Conservation (phyloP, 2,113 vertebrate genomes). For the Anguilla rostrata region DNA sequence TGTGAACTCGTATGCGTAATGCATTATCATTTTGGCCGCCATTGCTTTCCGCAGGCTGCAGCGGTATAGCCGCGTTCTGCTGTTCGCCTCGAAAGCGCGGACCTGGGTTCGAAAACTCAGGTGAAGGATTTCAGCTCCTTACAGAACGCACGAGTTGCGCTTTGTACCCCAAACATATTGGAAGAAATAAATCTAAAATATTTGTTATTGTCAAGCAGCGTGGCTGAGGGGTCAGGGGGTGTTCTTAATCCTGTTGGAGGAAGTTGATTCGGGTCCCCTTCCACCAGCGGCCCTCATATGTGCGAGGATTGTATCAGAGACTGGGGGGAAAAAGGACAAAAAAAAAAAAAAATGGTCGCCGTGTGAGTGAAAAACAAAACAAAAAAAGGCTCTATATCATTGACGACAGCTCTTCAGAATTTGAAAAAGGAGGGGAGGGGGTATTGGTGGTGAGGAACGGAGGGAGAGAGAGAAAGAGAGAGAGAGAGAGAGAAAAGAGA, state of each 20-base stretch:
- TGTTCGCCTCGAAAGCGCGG: background rate
- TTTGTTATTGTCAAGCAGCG: background rate
- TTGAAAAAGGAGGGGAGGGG: background rate
- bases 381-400: slow-evolving; percentile 33
- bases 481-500: slow-evolving; percentile 16
- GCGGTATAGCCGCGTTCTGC: background rate
- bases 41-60: background rate
- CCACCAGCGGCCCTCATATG: background rate
- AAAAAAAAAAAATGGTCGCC: background rate
- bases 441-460: background rate
- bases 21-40: background rate
- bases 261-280: background rate
- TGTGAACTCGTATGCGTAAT: background rate
- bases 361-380: background rate
- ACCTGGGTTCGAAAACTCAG: background rate
- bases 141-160: background rate
- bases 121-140: background rate
- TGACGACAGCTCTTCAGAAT: slow-evolving; percentile 23
- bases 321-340: slow-evolving; percentile 11
- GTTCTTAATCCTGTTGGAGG: background rate
- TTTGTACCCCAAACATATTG: background rate
- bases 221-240: background rate
- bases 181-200: background rate
- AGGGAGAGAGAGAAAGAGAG: background rate
- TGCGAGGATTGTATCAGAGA: background rate